Base-by-base conservation (phyloP, 2,888 invertebrate species). In the Limenitis arthemis region DNA sequence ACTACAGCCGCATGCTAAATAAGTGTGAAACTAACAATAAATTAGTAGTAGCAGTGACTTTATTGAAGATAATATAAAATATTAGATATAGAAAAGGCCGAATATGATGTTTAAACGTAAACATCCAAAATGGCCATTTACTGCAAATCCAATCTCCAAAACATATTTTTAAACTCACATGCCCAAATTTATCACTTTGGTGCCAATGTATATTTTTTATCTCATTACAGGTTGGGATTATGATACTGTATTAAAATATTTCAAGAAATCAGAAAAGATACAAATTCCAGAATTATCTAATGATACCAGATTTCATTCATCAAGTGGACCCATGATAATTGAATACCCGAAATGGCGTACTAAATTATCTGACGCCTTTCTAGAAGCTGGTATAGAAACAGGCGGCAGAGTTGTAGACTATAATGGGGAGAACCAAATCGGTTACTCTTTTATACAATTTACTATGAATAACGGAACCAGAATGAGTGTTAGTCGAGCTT, bases 401-500 rank as follows among this genome's bases (percentile, higher is more conserved):
- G 91, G 92, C 0, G 91, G 92, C 57, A 81, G 86, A 8, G 77
- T 88, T 4, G 65, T 88, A 0, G 91, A 91, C 61, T 90, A 91
- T 65, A 90, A 91, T 64, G 91, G 90, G 0, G 88, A 84, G 36
- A 82, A 76, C 42, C 93, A 93, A 77, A 89, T 90, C 1, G 93
- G 92, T 4, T 91, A 92, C 64, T 88, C 88, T 6, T 77, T 88
- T 44, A 87, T 92, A 1, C 91, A 91, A 56, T 92, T 90, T 4
- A 93, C 92, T 0, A 75, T 91, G 37, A 77, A 89, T 33, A 85
- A 91, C 47, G 94, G 95, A 1, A 82, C 89, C 0, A 86, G 95
- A 53, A 90, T 91, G 69, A 94, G 93, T 69, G 89, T 93, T 0
- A 92, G 91, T 5, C 92, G 91, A 69, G 92, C 91, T 0, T 93